These are phyloP conservation scores for Aphaenogaster ashmeadi DNA, from an alignment of 1,140 invertebrate species.

Conservation along the genomic window DNA sequence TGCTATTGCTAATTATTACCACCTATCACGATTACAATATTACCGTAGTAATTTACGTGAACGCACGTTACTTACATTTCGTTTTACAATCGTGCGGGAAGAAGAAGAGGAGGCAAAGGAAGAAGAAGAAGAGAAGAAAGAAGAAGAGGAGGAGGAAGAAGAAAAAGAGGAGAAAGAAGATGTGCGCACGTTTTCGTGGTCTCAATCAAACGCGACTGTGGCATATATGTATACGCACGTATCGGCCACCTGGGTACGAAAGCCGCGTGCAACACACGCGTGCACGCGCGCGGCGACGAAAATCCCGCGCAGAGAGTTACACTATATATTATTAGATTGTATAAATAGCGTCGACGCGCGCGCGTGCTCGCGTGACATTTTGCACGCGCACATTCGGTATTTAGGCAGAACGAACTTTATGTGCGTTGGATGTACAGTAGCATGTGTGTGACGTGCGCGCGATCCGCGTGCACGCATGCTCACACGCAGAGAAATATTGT, in stretches of 20 bases:
- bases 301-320: constrained; percentile 26
- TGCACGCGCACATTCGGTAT: constrained; percentile 65
- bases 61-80: constrained; percentile 70
- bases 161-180: not conserved
- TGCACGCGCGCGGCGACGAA: constrained; percentile 63
- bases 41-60: constrained; percentile 68
- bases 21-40: constrained; percentile 68
- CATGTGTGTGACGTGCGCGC: constrained; percentile 23
- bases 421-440: constrained; percentile 25
- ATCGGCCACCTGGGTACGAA: constrained; percentile 34
- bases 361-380: constrained; percentile 70
- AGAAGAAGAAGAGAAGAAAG: not conserved
- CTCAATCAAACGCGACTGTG: constrained; percentile 63
- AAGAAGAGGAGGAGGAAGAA: not conserved
- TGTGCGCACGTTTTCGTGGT: constrained; percentile 60
- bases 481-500: constrained; percentile 46
- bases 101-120: not conserved
- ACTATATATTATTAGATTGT: constrained; percentile 62
- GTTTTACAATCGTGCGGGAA: constrained; percentile 62
- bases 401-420: constrained; percentile 48
- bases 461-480: constrained; percentile 9
- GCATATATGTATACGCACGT: constrained; percentile 32
- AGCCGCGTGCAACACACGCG: constrained; percentile 54
- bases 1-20: constrained; percentile 68
- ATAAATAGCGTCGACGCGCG: constrained; percentile 61